Evolutionary conservation across 64 coral and sea anemone genomes (phyloP).

Genomic region (Orbicella faveolata): DNA sequence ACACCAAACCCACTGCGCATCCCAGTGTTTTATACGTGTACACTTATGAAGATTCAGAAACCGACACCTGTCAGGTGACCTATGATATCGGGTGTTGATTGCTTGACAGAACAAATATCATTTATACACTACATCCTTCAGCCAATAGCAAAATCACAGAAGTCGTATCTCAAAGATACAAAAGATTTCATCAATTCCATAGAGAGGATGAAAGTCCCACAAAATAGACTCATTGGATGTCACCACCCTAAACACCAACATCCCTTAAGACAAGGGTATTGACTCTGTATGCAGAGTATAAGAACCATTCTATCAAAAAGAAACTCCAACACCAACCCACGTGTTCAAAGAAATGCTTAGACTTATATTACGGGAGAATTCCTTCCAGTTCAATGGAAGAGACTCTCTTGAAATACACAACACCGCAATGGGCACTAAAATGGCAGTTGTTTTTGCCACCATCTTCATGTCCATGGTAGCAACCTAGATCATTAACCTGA

Average conservation of each 20-base stretch:
- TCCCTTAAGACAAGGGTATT: neutral
- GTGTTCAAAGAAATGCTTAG: slow-evolving; percentile 9
- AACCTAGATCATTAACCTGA: neutral
- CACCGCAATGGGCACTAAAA: slow-evolving; percentile 25
- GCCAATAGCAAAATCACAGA: neutral
- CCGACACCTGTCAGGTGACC: slow-evolving; percentile 24
- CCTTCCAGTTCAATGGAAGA: slow-evolving; percentile 22
- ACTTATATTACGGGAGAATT: slow-evolving; percentile 27
- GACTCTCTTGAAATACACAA: slow-evolving; percentile 14
- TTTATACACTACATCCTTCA: slow-evolving; percentile 19
- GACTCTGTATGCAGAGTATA: neutral
- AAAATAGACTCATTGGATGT: neutral
- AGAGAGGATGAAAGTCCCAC: neutral
- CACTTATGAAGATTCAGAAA: slow-evolving; percentile 23
- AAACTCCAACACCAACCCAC: neutral
- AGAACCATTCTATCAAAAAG: neutral
- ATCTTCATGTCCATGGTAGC: slow-evolving; percentile 8
- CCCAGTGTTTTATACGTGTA: slow-evolving; percentile 20
- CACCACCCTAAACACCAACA: neutral
- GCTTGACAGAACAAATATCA: slow-evolving; percentile 29
- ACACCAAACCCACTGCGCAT: slow-evolving; percentile 30
- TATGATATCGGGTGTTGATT: neutral
- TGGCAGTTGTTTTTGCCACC: slow-evolving; percentile 1
- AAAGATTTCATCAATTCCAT: neutral
- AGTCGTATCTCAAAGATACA: neutral